Percentiles rank a stretch among this genome's conserved stretches.
Conservation (phyloP, 2,113 vertebrate species). For the Fukomys damarensis region DNA sequence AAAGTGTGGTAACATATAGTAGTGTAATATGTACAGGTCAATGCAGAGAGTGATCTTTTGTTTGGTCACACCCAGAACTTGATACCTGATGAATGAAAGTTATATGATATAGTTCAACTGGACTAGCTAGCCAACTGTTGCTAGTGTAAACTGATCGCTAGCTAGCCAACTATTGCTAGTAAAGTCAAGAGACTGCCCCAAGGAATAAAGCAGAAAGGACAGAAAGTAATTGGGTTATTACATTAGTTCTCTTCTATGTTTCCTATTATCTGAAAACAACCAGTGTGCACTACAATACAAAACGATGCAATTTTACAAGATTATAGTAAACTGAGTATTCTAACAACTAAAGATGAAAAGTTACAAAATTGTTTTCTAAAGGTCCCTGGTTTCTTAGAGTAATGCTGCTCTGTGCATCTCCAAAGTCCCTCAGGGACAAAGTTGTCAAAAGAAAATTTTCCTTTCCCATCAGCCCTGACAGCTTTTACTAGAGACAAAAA, state of each 20-base stretch:
- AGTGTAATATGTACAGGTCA: background rate
- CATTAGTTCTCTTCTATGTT: background rate
- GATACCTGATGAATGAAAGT: constrained; percentile 18
- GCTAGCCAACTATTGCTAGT: constrained; percentile 18
- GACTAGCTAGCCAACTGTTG: constrained; percentile 28
- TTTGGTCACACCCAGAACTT: background rate
- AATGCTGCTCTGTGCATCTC: background rate
- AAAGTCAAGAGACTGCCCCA: background rate
- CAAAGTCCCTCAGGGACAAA: background rate
- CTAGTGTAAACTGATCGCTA: constrained; percentile 24
- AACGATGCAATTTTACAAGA: constrained; percentile 4
- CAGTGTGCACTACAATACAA: background rate
- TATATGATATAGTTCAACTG: background rate
- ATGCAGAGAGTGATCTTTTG: background rate
- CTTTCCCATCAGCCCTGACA: background rate
- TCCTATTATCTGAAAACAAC: constrained; percentile 36
- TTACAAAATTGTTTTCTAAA: background rate
- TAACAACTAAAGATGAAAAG: background rate
- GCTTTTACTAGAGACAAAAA: constrained; percentile 8
- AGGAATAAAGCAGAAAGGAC: background rate
- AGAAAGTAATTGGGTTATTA: background rate
- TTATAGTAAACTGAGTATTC: background rate
- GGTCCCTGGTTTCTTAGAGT: background rate
- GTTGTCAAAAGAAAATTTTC: background rate
- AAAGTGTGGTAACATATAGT: background rate